A percentile compares a stretch with the other conserved stretches of the same genome.
Conservation (phyloP, 1,140 invertebrate species). For the Triops cancriformis region DNA sequence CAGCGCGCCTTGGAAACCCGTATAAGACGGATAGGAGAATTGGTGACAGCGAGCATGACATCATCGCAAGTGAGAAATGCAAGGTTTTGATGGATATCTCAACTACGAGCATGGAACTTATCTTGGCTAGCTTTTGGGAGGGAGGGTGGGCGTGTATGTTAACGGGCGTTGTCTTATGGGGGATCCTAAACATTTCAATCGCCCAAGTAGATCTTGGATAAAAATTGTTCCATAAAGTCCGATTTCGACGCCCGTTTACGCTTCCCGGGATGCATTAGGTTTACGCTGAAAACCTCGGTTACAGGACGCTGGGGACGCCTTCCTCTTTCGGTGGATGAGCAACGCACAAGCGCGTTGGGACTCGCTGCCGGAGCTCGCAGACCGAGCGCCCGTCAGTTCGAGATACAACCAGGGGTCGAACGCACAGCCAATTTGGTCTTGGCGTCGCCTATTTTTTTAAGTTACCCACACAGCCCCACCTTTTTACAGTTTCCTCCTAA, state of each 20-base stretch:
- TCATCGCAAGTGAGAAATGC: no score
- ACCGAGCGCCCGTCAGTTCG: background rate
- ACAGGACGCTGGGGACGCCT: background rate
- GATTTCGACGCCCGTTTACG: background rate
- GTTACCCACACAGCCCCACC: background rate
- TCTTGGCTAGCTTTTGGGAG: no score
- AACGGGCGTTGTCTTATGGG: background rate
- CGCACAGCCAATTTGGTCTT: background rate
- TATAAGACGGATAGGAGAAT: no score
- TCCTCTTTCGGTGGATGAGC: background rate
- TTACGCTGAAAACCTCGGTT: background rate
- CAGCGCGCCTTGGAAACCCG: no score
- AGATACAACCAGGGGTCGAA: background rate
- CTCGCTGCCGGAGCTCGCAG: background rate
- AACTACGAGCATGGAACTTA: no score
- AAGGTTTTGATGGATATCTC: no score
- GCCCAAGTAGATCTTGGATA: background rate
- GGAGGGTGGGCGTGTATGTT: background rate
- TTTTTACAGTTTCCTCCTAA: background rate
- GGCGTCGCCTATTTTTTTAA: constrained; percentile 1
- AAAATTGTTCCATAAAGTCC: background rate
- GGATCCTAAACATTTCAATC: background rate
- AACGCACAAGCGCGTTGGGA: background rate
- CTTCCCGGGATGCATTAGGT: background rate
- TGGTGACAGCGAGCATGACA: no score